Percentiles rank a stretch among this genome's conserved stretches.
Evolutionary conservation across 92 coral and sea anemone species (phyloP).

Genomic region (Epizoanthus fatuus): DNA sequence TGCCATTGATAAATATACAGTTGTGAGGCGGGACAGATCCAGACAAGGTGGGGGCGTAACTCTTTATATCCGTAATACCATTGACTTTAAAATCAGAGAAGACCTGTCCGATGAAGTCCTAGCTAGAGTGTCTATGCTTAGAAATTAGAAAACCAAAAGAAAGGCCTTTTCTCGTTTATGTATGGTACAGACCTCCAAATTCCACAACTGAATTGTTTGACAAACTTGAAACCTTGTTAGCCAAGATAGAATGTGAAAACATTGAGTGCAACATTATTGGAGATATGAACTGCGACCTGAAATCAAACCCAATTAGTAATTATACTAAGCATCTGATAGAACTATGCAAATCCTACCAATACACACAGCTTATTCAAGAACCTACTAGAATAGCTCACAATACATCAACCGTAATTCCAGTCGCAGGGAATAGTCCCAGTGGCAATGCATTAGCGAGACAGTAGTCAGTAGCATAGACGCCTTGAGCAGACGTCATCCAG

Average conservation of each 20-base stretch:
- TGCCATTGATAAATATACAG: background rate
- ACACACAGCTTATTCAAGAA: conserved; percentile 41
- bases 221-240: conserved; percentile 35
- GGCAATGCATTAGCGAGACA: too few species aligned
- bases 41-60: conserved; percentile 9
- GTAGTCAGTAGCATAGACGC: too few species aligned
- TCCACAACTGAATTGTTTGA: conserved; percentile 19
- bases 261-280: conserved; percentile 55
- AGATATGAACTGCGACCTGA: conserved; percentile 46
- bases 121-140: background rate
- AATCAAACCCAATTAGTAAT: conserved; percentile 30
- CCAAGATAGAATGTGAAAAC: conserved; percentile 46
- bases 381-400: conserved; percentile 44
- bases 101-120: conserved; percentile 12
- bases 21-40: background rate
- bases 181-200: background rate
- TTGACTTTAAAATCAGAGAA: conserved; percentile 5
- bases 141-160: conserved; percentile 1
- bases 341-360: conserved; percentile 51
- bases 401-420: conserved; percentile 30
- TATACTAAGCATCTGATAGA: conserved; percentile 50
- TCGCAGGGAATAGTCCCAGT: too few species aligned
- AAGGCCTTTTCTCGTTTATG: background rate
- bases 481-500: too few species aligned
- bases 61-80: background rate